These are phyloP conservation scores for Platygyra sinensis DNA, from an alignment of 64 coral and sea anemone species.

Conservation along the genomic window DNA sequence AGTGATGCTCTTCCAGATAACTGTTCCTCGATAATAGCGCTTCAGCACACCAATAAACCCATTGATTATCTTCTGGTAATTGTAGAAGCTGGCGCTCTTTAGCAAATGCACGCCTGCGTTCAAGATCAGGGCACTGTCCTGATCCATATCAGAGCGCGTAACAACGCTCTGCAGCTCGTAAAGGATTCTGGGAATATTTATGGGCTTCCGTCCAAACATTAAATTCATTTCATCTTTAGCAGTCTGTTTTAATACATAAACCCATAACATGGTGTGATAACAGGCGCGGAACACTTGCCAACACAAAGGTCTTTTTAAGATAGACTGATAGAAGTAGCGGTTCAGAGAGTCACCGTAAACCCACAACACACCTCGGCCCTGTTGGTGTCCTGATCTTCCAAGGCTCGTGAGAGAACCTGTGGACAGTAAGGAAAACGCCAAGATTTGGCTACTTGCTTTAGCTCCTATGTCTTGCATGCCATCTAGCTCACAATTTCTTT, in stretches of 20 bases:
- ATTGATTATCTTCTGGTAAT: conserved; percentile 89
- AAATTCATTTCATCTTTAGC: conserved; percentile 83
- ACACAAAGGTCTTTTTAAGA: conserved; percentile 63
- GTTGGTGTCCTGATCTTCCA: conserved; percentile 63
- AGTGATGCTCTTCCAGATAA: conserved; percentile 89
- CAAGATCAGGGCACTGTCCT: conserved; percentile 76
- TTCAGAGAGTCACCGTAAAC: conserved; percentile 88
- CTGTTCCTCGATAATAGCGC: conserved; percentile 74
- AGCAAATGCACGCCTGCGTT: conserved; percentile 89
- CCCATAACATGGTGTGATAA: conserved; percentile 94
- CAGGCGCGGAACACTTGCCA: conserved; percentile 79
- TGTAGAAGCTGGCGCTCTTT: conserved; percentile 88
- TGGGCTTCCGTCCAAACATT: conserved; percentile 67
- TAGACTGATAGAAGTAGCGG: conserved; percentile 81
- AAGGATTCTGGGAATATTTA: conserved; percentile 83
- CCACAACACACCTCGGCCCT: conserved; percentile 81
- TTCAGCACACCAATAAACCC: conserved; percentile 73
- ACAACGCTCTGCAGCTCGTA: conserved; percentile 65
- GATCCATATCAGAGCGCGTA: conserved; percentile 72
- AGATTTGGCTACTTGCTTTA: neutral
- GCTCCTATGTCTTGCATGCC: neutral
- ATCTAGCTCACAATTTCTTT: neutral
- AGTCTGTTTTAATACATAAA: conserved; percentile 72
- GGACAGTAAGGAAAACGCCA: neutral
- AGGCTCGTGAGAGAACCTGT: conserved; percentile 16